These are phyloP conservation scores for Perdita meconis DNA, from an alignment of 2,888 invertebrate genomes.

Conservation along the genomic window DNA sequence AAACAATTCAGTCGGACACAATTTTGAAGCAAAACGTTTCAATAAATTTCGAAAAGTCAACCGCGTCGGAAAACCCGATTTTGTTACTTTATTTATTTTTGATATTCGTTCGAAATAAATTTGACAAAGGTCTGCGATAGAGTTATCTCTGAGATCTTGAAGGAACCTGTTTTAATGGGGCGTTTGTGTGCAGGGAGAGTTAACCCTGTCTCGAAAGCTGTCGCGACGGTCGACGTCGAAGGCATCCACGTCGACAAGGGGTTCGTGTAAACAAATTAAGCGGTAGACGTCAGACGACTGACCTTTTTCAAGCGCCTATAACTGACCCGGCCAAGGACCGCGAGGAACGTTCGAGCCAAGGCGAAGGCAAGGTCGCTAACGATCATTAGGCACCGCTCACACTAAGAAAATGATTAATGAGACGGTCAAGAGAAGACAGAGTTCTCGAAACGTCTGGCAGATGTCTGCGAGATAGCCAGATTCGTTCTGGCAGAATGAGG, in stretches of 20 bases:
- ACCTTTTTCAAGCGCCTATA: conserved; percentile 66
- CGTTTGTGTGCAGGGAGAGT: not conserved
- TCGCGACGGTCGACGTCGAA: conserved; percentile 14
- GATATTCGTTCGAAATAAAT: no score
- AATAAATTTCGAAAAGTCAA: no score
- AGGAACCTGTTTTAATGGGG: not conserved
- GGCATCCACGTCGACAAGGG: not conserved
- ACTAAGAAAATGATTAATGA: conserved; percentile 53
- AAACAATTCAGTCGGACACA: no score
- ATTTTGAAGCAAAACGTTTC: no score
- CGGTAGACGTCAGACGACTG: conserved; percentile 57
- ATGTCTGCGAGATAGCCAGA: not conserved
- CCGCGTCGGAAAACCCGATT: no score
- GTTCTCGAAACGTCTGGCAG: not conserved
- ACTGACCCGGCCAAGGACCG: conserved; percentile 74
- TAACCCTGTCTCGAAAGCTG: not conserved
- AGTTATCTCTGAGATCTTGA: no score
- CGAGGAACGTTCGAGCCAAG: conserved; percentile 73
- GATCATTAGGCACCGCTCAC: conserved; percentile 60
- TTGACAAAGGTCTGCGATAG: no score
- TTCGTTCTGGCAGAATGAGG: not conserved
- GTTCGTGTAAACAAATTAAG: conserved; percentile 66
- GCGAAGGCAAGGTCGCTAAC: conserved; percentile 71
- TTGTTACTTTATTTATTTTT: no score
- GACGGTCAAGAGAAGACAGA: not conserved